Conservation (phyloP, 2,113 vertebrate species). For the Melierax canorus region DNA sequence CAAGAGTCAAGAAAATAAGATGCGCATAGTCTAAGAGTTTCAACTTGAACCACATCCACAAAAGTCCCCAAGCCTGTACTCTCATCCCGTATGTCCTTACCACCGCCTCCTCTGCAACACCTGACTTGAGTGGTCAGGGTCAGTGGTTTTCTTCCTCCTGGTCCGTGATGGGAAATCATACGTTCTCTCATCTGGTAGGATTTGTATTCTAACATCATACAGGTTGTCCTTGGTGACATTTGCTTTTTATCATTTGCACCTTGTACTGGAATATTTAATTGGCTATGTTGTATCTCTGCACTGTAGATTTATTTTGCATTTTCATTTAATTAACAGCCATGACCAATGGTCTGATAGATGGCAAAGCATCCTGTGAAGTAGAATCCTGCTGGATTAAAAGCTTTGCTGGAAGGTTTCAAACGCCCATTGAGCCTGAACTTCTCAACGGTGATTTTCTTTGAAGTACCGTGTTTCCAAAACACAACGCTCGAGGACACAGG, state of each 20-base stretch:
- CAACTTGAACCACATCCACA: background rate
- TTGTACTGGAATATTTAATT: slow-evolving; percentile 20
- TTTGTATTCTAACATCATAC: slow-evolving; percentile 27
- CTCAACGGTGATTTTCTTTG: background rate
- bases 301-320: slow-evolving; percentile 32
- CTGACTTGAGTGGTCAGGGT: background rate
- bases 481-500: fast-evolving
- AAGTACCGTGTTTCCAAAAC: background rate
- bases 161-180: background rate
- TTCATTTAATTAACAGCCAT: slow-evolving; percentile 44
- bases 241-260: slow-evolving; percentile 1
- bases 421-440: background rate
- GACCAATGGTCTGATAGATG: slow-evolving; percentile 29
- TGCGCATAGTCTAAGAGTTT: background rate
- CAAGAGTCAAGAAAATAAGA: background rate
- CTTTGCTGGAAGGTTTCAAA: slow-evolving; percentile 3
- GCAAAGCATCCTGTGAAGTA: background rate
- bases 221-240: background rate
- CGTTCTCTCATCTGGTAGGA: background rate
- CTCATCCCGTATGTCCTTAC: fast-evolving
- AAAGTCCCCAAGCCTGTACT: background rate
- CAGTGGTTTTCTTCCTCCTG: background rate
- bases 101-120: background rate
- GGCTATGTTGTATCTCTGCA: background rate
- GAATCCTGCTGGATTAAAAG: slow-evolving; percentile 44